Evolutionary conservation across 2,797 vertebrate species (phyloP).

Genomic region (Falco naumanni): DNA sequence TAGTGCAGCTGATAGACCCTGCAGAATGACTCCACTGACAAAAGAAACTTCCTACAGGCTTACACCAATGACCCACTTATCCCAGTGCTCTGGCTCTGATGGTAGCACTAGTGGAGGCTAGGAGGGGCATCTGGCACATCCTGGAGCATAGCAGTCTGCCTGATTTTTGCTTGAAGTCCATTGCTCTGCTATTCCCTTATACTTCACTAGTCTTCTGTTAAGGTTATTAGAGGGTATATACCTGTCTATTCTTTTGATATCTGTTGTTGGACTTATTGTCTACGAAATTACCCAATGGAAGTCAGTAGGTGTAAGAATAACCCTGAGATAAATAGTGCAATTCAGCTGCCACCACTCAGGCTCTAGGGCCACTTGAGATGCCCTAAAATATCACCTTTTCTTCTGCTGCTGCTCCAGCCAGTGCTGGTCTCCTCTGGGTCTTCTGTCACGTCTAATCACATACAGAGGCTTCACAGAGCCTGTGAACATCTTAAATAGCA

Average conservation of each 20-base stretch:
- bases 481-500: background rate
- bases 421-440: background rate
- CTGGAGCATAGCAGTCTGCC: fast-evolving
- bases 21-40: background rate
- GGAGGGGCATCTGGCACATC: fast-evolving
- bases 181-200: background rate
- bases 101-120: background rate
- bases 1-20: background rate
- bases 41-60: background rate
- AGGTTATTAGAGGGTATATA: background rate
- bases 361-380: background rate
- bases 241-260: background rate
- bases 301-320: background rate
- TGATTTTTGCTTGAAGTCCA: background rate
- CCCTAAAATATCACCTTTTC: background rate
- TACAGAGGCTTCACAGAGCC: background rate
- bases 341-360: background rate
- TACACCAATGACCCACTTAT: background rate
- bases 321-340: background rate
- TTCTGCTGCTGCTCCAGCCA: background rate
- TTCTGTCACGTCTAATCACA: background rate
- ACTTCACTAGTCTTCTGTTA: background rate
- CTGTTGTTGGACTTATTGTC: background rate
- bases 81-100: background rate
- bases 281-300: background rate